These are phyloP conservation scores for Epizoanthus rinbou DNA, from an alignment of 92 coral and sea anemone species.

Conservation along the genomic window DNA sequence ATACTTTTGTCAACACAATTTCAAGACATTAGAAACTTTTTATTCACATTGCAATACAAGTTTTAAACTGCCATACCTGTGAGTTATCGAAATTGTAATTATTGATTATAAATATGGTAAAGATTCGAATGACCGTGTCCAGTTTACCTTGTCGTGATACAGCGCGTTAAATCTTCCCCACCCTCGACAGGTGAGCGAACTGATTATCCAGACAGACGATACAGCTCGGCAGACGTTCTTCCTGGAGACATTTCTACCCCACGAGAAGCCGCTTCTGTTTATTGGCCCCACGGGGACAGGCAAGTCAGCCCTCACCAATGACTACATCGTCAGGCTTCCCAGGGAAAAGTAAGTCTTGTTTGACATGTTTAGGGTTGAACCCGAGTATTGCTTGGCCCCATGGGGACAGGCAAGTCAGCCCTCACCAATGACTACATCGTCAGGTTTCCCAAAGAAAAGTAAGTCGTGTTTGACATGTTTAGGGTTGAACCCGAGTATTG, in stretches of 20 bases:
- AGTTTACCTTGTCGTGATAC: neutral
- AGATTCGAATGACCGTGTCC: no score
- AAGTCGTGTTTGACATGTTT: constrained; percentile 11
- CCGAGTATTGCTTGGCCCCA: constrained; percentile 69
- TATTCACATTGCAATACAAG: no score
- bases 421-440: constrained; percentile 89
- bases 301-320: constrained; percentile 95
- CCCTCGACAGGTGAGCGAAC: constrained; percentile 83
- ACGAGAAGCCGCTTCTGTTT: constrained; percentile 84
- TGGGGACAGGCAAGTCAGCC: constrained; percentile 99
- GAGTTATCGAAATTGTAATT: no score
- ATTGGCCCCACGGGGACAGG: constrained; percentile 99
- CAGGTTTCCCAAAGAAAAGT: constrained; percentile 91
- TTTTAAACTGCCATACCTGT: no score
- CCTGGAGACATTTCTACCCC: constrained; percentile 82
- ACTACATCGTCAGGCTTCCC: constrained; percentile 82
- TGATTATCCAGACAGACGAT: constrained; percentile 96
- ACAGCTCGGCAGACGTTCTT: constrained; percentile 95
- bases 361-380: neutral
- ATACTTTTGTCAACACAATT: no score
- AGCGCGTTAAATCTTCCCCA: neutral
- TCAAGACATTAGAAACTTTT: no score
- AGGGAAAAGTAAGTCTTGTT: constrained; percentile 76
- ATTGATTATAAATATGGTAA: no score
- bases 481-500: no score